Evolutionary conservation across 2,113 vertebrate genomes (phyloP), one percentile per base, ranked within the genome.

Genomic region (Megaceryle maxima): DNA sequence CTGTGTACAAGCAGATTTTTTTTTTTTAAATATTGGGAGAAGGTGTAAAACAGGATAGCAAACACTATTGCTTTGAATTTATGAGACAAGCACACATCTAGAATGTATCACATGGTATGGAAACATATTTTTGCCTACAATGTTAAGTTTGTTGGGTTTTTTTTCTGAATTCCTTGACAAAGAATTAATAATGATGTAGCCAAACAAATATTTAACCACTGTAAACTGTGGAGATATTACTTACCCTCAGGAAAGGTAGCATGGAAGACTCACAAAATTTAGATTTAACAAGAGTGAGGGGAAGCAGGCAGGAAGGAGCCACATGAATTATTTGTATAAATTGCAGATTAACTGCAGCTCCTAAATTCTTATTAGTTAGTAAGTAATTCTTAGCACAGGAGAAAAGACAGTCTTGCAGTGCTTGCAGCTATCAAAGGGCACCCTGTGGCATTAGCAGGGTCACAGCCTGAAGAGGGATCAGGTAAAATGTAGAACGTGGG

Each of bases 1-100:
- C 53, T 81, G 13, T 43, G 7, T 37, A 16, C 33, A 84, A 67
- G 7, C 5, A 63, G 10, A 11, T 20, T 0, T 37, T 70, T 76
- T 0, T 37, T 70, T 76, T 73, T 57, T 2, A 15, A 37, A 35
- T 29, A 43, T 10, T 22, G 31, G 3, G 10, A 9, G 15, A 0
- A 0, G 2, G 4, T 1, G 14, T 53, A 66, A n/a, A 37, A 33
- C 26, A 72, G 12, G 16, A 68, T 16, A 72, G 9, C 7, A 62
- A 87, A 74, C 20, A 39, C 19, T 43, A 7, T 41, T 75, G 26
- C 4, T 82, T 75, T 75, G 26, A 9, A 33, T 70, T 94, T 66
- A 39, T 68, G 37, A 73, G 48, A 62, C 73, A 4, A 62, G 2
- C 11, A 35, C 2, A 29, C 2, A 70, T 33, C 13, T 57, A 69